phyloP scores from a whole-genome alignment of 2,113 vertebrate genomes.

The Camelus dromedarius region DNA sequence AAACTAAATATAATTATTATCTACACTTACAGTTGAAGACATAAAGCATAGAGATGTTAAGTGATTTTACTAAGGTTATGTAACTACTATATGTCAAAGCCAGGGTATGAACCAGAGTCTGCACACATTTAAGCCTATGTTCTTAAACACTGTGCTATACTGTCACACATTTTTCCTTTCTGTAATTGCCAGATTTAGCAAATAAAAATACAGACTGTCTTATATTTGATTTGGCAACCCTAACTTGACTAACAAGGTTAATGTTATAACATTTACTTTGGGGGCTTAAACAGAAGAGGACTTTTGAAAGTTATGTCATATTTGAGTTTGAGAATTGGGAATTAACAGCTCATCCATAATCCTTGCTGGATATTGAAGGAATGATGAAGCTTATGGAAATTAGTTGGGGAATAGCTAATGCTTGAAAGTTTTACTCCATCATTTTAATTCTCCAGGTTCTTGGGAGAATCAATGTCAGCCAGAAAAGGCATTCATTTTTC shows the following conservation, averaged over 20 bases:
- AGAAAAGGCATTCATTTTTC: not conserved
- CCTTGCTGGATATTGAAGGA: not conserved
- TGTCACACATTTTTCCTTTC: not conserved
- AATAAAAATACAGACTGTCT: not conserved
- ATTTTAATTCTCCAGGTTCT: not conserved
- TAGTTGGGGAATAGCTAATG: not conserved
- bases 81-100: not conserved
- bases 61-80: not conserved
- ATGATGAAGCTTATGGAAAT: not conserved
- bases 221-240: not conserved
- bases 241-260: constrained; percentile 34
- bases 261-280: not conserved
- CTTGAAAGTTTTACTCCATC: not conserved
- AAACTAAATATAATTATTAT: not conserved
- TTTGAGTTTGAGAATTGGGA: not conserved
- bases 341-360: not conserved
- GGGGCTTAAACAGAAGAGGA: not conserved
- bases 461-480: not conserved
- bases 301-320: not conserved
- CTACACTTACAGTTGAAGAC: not conserved
- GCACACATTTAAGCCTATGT: not conserved
- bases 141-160: not conserved
- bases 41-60: not conserved
- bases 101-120: not conserved
- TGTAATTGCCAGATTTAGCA: not conserved